Percentiles rank a stretch among this genome's conserved stretches.
These are phyloP conservation scores for Laothoe populi DNA, from an alignment of 2,888 invertebrate genomes.

Conservation along the genomic window DNA sequence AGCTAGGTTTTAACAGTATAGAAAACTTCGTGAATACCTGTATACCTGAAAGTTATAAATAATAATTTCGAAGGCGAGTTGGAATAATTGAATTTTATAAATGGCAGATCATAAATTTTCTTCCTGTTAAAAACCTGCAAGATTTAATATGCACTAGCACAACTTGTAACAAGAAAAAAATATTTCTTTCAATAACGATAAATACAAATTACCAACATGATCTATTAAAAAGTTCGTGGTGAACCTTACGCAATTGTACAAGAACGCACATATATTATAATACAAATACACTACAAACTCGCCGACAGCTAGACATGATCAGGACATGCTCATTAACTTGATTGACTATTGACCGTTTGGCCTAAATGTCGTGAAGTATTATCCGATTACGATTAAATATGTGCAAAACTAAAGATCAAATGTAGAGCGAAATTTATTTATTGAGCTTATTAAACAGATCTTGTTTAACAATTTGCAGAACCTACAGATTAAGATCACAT, in stretches of 20 bases:
- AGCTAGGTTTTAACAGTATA: too few species aligned
- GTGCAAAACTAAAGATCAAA: constrained; percentile 6
- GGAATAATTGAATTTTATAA: too few species aligned
- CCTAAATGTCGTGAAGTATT: constrained; percentile 1
- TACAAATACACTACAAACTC: neutral
- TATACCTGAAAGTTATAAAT: too few species aligned
- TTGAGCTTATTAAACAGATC: neutral
- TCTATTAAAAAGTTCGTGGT: neutral
- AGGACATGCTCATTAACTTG: constrained; percentile 31
- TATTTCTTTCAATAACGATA: neutral
- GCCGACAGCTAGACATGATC: constrained; percentile 25
- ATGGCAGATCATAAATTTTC: too few species aligned
- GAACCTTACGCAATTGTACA: neutral
- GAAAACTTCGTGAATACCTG: too few species aligned
- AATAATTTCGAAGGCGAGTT: too few species aligned
- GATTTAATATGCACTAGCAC: neutral
- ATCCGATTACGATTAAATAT: constrained; percentile 9
- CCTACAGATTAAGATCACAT: too few species aligned
- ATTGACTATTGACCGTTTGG: constrained; percentile 26
- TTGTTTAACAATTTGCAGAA: too few species aligned
- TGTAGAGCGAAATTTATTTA: constrained; percentile 10
- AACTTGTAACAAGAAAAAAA: neutral
- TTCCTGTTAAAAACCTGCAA: too few species aligned
- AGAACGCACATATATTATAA: neutral
- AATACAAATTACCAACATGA: neutral